Evolutionary conservation across 2,888 invertebrate species (phyloP).

Genomic region (Melinaea marsaeus): DNA sequence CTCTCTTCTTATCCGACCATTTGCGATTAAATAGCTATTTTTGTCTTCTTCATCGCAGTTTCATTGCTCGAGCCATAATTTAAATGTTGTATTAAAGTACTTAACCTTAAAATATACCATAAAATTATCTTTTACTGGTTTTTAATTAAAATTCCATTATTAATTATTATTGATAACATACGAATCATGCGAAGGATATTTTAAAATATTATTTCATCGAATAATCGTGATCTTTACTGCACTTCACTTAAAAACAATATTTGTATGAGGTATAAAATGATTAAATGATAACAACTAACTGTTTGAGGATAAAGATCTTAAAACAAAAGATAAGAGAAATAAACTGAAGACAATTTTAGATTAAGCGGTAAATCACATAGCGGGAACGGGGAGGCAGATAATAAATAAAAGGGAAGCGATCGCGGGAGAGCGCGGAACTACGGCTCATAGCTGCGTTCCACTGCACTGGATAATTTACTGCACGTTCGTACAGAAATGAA

Average conservation of each 20-base stretch:
- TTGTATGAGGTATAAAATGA: too few relatives aligned
- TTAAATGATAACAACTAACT: too few relatives aligned
- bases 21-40: too few relatives aligned
- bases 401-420: constrained; percentile 37
- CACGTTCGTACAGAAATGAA: constrained; percentile 9
- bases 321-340: constrained; percentile 4
- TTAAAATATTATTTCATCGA: too few relatives aligned
- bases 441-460: constrained; percentile 30
- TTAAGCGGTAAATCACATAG: constrained; percentile 52
- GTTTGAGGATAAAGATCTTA: background rate
- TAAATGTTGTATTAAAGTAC: background rate
- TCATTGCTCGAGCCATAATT: background rate
- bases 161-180: too few relatives aligned
- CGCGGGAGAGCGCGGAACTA: constrained; percentile 29
- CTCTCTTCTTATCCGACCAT: too few relatives aligned
- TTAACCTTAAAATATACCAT: too few relatives aligned
- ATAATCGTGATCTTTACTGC: too few relatives aligned
- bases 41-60: background rate
- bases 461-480: constrained; percentile 12
- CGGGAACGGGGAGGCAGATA: constrained; percentile 37
- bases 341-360: constrained; percentile 29
- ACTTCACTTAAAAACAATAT: too few relatives aligned
- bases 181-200: too few relatives aligned
- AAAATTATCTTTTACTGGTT: too few relatives aligned
- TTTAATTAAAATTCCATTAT: too few relatives aligned